Percentiles rank a stretch among this genome's conserved stretches.
Evolutionary conservation across 2,888 invertebrate species (phyloP).

Genomic region (Apeira syringaria): DNA sequence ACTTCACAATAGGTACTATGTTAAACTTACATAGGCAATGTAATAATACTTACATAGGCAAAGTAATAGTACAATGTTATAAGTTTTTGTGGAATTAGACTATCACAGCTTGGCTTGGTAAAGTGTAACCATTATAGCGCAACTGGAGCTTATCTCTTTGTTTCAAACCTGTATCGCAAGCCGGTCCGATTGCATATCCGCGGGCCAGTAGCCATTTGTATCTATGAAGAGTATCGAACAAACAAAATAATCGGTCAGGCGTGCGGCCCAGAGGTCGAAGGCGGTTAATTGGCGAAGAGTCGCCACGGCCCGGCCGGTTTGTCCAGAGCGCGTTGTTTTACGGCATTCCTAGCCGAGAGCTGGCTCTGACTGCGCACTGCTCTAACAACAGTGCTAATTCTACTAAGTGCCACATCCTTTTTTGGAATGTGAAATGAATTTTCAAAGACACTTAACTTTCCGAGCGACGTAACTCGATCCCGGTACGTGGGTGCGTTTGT

Average conservation of each 20-base stretch:
- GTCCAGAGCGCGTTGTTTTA: constrained; percentile 65
- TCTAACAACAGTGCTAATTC: constrained; percentile 36
- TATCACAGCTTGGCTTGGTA: no score
- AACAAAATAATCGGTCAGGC: constrained; percentile 48
- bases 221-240: constrained; percentile 60
- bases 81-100: no score
- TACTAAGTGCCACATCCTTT: constrained; percentile 40
- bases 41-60: background rate
- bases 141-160: constrained; percentile 3
- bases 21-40: background rate
- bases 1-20: constrained; percentile 12
- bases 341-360: constrained; percentile 59
- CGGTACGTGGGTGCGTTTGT: constrained; percentile 35
- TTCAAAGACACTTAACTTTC: constrained; percentile 15
- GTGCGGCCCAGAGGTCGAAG: constrained; percentile 68
- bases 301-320: constrained; percentile 68
- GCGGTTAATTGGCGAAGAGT: constrained; percentile 79
- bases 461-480: constrained; percentile 26
- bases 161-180: constrained; percentile 5
- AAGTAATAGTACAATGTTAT: background rate
- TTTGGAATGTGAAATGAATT: constrained; percentile 17
- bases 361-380: constrained; percentile 39
- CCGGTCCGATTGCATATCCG: constrained; percentile 22
- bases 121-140: no score
- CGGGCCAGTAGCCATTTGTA: constrained; percentile 28